A percentile compares a stretch with the other conserved stretches of the same genome.
These are phyloP conservation scores for Calidris pugnax DNA, from an alignment of 2,113 vertebrate genomes.

Conservation along the genomic window DNA sequence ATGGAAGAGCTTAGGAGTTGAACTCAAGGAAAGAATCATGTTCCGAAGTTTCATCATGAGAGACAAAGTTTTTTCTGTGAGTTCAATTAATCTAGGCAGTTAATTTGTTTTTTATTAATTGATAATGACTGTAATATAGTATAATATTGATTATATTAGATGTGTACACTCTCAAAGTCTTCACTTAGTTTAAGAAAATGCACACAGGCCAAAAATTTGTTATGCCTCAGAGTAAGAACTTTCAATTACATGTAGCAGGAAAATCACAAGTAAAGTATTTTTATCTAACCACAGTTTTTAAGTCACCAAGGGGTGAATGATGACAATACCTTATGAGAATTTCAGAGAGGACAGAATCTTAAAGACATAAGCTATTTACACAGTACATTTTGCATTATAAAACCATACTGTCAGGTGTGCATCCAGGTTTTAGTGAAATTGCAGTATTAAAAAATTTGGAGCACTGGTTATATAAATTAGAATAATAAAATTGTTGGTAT, in stretches of 20 bases:
- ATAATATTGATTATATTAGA: background rate
- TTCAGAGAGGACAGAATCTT: background rate
- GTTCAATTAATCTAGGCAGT: background rate
- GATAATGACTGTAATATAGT: background rate
- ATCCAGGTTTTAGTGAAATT: background rate
- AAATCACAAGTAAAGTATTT: background rate
- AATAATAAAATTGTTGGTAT: background rate
- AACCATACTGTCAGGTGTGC: background rate
- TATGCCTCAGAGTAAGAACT: background rate
- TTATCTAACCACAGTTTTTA: background rate
- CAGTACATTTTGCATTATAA: background rate
- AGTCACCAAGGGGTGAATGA: background rate
- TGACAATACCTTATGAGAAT: background rate
- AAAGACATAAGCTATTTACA: background rate
- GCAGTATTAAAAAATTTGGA: background rate
- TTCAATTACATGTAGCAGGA: background rate
- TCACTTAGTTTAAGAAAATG: background rate
- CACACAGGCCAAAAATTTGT: background rate
- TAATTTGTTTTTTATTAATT: background rate
- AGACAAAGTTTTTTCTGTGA: background rate
- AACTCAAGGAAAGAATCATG: background rate
- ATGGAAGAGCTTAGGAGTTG: background rate
- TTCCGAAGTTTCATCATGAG: background rate
- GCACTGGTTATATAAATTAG: background rate
- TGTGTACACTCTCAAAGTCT: background rate